Evolutionary conservation across 2,888 invertebrate genomes (phyloP).

Genomic region (Palloptera scutellata): DNA sequence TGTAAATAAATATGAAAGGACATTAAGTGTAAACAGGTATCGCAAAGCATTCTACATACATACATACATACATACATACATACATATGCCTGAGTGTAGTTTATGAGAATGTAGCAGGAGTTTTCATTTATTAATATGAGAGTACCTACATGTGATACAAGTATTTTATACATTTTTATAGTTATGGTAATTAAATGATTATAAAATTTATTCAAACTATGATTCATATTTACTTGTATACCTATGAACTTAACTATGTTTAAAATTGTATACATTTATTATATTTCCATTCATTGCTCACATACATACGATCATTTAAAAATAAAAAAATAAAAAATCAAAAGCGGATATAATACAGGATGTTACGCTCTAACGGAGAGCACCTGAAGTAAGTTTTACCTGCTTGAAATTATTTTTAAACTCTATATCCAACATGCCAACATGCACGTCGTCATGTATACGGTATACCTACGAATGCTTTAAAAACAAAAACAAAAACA

Average conservation of each 20-base stretch:
- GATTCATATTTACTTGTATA: neutral
- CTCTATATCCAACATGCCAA: too few species aligned
- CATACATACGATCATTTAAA: conserved; percentile 17
- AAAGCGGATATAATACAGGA: conserved; percentile 64
- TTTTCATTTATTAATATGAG: too few species aligned
- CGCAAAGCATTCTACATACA: too few species aligned
- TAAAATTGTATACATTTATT: neutral
- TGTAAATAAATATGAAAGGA: neutral
- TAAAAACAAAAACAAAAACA: neutral
- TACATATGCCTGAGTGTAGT: too few species aligned
- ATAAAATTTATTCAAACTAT: neutral
- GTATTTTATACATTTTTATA: neutral
- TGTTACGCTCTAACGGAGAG: conserved; percentile 65
- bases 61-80: too few species aligned
- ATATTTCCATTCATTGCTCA: too few species aligned
- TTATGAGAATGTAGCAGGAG: too few species aligned
- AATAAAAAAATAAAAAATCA: conserved; percentile 35
- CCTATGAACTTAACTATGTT: neutral
- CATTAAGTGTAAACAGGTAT: neutral
- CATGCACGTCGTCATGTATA: conserved; percentile 6
- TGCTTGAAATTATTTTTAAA: conserved; percentile 11
- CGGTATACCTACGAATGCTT: conserved; percentile 21
- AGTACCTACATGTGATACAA: neutral
- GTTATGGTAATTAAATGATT: neutral
- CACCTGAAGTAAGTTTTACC: conserved; percentile 60